Base-by-base conservation (phyloP, 1,140 invertebrate species). In the Subanguina moxae region DNA sequence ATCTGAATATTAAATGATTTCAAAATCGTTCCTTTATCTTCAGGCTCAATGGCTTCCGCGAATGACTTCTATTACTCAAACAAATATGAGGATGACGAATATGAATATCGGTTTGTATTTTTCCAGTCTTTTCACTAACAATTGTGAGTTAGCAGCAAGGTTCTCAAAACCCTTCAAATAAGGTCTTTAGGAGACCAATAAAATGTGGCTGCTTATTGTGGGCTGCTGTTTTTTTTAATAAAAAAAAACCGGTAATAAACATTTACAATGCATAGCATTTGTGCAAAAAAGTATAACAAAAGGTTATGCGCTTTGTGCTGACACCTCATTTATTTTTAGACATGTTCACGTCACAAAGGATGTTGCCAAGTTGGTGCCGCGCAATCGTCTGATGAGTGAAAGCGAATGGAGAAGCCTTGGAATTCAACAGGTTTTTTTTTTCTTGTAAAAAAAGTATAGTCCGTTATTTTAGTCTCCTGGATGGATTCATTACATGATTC, bases 401-500 rank as follows among this genome's bases (percentile, higher is more conserved):
- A 89, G 88, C 0, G 93, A 96, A 85, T 97, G 94, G 93, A 85
- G 93, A 67, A 90, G 91, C 84, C 86, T 97, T 9, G 93, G 93
- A 17, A 91, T 97, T 7, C 91, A 95, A 80, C 93, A 96, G 70
- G 65, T 67, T 19, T 13, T 25, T 28, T 28, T 28, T 9, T 17
- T 30, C 17, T 9, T 21, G 19, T 0, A 11, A 11, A 27, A 27
- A n/a, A 15, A 13, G 9, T 0, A 19, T 11, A 46, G 9, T 3
- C 32, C 3, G 32, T 38, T 38, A 38, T 38, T 38, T 38, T 38
- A 38, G 5, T 93, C 91, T 80, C 90, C 90, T 25, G 91, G 91
- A 38, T 97, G 94, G 94, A 87, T 93, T 1, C 93, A 96, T 84
- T 97, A 94, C 78, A 94, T 96, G 92, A 88, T 91, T 76, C 93